These are phyloP conservation scores for Drosophila nasuta DNA, from an alignment of 1,140 invertebrate genomes.

Conservation along the genomic window DNA sequence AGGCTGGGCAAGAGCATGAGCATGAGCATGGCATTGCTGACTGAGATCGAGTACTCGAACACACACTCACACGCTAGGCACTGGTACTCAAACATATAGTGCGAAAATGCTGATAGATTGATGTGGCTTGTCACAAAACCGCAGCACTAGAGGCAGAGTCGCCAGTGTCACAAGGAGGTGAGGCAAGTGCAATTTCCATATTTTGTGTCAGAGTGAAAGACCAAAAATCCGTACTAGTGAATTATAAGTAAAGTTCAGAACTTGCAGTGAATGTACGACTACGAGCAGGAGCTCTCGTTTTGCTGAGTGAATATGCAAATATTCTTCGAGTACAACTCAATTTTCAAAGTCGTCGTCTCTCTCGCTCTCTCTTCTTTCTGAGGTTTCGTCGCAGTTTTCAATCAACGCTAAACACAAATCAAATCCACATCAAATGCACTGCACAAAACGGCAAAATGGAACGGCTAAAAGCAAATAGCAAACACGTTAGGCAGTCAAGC, in stretches of 20 bases:
- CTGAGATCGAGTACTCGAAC: slow-evolving; percentile 37
- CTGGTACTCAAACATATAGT: slow-evolving; percentile 5
- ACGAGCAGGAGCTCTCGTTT: no score
- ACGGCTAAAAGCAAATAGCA: slow-evolving; percentile 20
- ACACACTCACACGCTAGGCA: background rate
- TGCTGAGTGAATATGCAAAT: slow-evolving; percentile 31
- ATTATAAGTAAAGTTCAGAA: slow-evolving; percentile 50
- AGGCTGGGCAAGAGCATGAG: background rate
- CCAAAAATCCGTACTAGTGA: slow-evolving; percentile 27
- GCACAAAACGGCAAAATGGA: slow-evolving; percentile 15
- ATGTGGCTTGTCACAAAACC: slow-evolving; percentile 80
- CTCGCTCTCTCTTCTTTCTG: background rate
- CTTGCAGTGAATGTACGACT: slow-evolving; percentile 31
- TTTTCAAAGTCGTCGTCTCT: slow-evolving; percentile 1
- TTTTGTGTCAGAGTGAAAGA: slow-evolving; percentile 51
- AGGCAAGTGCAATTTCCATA: slow-evolving; percentile 62
- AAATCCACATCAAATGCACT: slow-evolving; percentile 43
- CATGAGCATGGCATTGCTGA: slow-evolving; percentile 20
- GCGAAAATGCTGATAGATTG: slow-evolving; percentile 78
- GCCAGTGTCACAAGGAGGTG: slow-evolving; percentile 2
- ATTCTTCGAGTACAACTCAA: slow-evolving; percentile 4
- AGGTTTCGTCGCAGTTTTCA: slow-evolving; percentile 22
- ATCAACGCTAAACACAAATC: slow-evolving; percentile 49
- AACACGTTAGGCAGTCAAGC: slow-evolving; percentile 6
- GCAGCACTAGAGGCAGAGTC: slow-evolving; percentile 33